Conservation (phyloP, 2,113 vertebrate species). For the Poecile atricapillus region DNA sequence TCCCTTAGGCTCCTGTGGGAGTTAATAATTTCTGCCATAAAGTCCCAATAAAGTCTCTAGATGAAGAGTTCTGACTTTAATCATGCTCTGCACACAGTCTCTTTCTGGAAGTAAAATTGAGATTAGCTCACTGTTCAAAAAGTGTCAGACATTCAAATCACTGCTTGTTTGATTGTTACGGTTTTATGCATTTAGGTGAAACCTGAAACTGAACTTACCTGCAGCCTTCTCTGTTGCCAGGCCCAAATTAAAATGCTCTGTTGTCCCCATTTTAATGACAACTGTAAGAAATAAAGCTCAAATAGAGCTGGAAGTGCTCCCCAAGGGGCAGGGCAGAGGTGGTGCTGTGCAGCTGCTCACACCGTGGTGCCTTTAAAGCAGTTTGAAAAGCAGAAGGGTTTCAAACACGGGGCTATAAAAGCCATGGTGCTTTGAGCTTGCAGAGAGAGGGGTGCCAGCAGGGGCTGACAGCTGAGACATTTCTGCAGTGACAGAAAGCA, state of each 20-base stretch:
- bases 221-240: background rate
- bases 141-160: background rate
- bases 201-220: background rate
- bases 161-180: background rate
- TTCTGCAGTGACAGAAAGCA: background rate
- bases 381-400: background rate
- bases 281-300: background rate
- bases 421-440: background rate
- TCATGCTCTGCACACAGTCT: background rate
- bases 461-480: background rate
- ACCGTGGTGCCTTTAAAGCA: background rate
- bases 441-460: background rate
- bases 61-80: background rate
- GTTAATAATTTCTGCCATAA: background rate
- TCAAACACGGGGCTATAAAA: background rate
- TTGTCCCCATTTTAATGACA: background rate
- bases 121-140: background rate
- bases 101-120: background rate
- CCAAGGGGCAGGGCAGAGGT: background rate
- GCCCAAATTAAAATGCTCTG: background rate
- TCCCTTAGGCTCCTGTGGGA: background rate
- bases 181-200: background rate
- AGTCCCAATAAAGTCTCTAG: background rate
- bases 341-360: background rate
- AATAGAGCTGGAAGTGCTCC: background rate